phyloP scores from a whole-genome alignment of 2,888 invertebrate species.

The Craniophora ligustri region DNA sequence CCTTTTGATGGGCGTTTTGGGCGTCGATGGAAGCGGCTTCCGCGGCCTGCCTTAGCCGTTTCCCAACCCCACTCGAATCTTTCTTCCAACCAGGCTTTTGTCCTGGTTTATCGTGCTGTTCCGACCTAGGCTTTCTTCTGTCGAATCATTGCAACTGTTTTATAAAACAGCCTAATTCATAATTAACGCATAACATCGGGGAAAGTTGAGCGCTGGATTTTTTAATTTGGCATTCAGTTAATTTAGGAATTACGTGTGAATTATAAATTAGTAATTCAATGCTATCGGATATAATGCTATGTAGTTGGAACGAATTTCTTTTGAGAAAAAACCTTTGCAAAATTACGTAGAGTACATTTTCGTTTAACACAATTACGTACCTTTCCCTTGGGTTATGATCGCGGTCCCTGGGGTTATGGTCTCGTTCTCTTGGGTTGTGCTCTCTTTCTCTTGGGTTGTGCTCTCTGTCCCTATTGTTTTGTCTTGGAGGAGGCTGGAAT shows the following conservation, averaged over 20 bases:
- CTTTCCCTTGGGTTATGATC: constrained; percentile 42
- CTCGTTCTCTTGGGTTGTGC: constrained; percentile 30
- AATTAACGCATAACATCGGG: constrained; percentile 37
- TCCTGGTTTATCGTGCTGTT: constrained; percentile 65
- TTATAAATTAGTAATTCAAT: constrained; percentile 25
- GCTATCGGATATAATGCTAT: constrained; percentile 31
- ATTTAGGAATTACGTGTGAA: constrained; percentile 36
- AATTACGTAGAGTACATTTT: constrained; percentile 9
- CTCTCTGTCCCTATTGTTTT: constrained; percentile 44
- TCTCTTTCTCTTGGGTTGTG: constrained; percentile 42
- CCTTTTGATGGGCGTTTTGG: constrained; percentile 53
- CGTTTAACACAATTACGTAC: constrained; percentile 19
- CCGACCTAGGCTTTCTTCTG: constrained; percentile 84
- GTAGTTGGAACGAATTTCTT: constrained; percentile 21
- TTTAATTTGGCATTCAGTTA: constrained; percentile 25
- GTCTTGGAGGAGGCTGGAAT: constrained; percentile 48
- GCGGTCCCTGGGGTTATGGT: constrained; percentile 19
- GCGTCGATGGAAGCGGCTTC: constrained; percentile 77
- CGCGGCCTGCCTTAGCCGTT: constrained; percentile 74
- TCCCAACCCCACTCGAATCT: constrained; percentile 75
- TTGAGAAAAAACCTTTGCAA: constrained; percentile 29
- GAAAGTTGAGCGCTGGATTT: constrained; percentile 45
- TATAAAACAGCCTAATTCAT: constrained; percentile 50
- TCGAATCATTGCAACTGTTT: constrained; percentile 64
- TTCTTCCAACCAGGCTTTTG: constrained; percentile 72